Evolutionary conservation across 2,113 vertebrate genomes (phyloP).

Genomic region (Dromiciops gliroides): DNA sequence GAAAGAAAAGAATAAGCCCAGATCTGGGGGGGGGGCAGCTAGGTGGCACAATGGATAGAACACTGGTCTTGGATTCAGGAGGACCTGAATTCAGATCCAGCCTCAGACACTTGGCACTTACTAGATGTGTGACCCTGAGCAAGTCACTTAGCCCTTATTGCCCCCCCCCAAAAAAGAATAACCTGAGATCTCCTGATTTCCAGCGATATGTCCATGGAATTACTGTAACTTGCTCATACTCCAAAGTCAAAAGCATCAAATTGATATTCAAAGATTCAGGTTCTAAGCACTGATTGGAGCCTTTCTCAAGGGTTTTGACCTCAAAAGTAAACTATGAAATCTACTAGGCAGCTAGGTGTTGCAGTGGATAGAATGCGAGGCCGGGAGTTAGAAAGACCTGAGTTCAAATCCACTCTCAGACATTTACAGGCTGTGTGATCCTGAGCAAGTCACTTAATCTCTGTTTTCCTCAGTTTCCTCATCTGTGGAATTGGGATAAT

Average conservation of each 20-base stretch:
- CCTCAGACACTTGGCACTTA: too few relatives aligned
- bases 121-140: too few relatives aligned
- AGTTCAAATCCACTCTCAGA: background rate
- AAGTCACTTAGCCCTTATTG: too few relatives aligned
- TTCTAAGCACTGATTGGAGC: background rate
- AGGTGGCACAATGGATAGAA: too few relatives aligned
- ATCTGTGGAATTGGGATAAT: background rate
- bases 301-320: background rate
- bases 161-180: too few relatives aligned
- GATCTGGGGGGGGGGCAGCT: too few relatives aligned
- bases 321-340: background rate
- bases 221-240: background rate
- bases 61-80: too few relatives aligned
- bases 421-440: background rate
- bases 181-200: background rate
- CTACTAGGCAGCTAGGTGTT: background rate
- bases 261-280: background rate
- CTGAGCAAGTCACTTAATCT: background rate
- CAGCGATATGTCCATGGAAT: background rate
- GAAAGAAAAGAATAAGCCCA: too few relatives aligned
- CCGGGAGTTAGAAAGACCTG: background rate
- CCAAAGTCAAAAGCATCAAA: background rate
- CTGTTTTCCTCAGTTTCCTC: background rate
- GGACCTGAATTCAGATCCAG: too few relatives aligned
- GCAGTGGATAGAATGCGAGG: background rate